Conservation (phyloP, 2,797 vertebrate genomes). For the Lycodopsis pacificus region DNA sequence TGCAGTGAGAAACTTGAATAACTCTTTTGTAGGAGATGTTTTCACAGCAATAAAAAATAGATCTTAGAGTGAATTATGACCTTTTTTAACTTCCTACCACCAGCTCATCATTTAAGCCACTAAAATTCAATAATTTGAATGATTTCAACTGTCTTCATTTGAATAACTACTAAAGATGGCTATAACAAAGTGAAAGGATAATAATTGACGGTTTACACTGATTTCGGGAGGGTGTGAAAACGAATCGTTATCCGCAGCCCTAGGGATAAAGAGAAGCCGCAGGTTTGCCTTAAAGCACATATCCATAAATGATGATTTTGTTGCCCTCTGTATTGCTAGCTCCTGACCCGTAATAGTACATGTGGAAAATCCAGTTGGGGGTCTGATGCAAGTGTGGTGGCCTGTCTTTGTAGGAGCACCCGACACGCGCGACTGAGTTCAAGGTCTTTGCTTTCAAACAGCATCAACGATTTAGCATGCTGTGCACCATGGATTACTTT, state of each 20-base stretch:
- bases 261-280: not conserved
- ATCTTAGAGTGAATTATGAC: not conserved
- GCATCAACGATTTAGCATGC: slow-evolving; percentile 34
- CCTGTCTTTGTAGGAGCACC: slow-evolving; percentile 24
- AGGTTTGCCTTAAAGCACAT: not conserved
- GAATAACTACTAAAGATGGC: not conserved
- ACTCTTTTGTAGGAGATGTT: too few relatives aligned
- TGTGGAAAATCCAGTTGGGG: slow-evolving; percentile 32
- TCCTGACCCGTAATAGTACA: slow-evolving; percentile 25
- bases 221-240: not conserved
- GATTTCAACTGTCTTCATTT: not conserved
- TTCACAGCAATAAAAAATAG: too few relatives aligned
- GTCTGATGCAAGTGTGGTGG: not conserved
- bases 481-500: slow-evolving; percentile 32
- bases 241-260: not conserved
- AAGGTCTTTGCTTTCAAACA: slow-evolving; percentile 44
- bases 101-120: not conserved
- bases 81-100: not conserved
- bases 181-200: not conserved
- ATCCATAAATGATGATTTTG: slow-evolving; percentile 20
- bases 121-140: not conserved
- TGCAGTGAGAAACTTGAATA: too few relatives aligned
- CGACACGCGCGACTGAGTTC: slow-evolving; percentile 25
- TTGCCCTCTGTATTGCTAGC: slow-evolving; percentile 8
- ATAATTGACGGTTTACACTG: too few relatives aligned